Evolutionary conservation across 37 sponge, comb jelly and placozoan species (phyloP).

Genomic region (Hormiphora californensis): DNA sequence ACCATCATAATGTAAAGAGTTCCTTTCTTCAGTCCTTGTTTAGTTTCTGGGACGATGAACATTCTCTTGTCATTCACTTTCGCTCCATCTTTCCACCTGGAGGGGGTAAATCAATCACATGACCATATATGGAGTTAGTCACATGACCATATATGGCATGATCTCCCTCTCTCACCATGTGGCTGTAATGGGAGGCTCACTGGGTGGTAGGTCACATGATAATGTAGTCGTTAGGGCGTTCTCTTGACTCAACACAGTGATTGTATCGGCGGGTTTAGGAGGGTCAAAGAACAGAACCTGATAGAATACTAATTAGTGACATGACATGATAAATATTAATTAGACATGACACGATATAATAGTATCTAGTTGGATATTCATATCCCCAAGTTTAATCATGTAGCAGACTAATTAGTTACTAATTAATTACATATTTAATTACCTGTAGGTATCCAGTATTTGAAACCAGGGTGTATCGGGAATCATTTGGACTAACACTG

Average conservation of each 20-base stretch:
- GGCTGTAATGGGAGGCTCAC: background rate
- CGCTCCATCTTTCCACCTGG: background rate
- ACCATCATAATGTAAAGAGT: conserved; percentile 9
- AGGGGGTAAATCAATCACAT: background rate
- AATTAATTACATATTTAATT: background rate
- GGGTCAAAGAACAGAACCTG: background rate
- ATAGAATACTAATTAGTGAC: no score
- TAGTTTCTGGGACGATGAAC: conserved; percentile 2
- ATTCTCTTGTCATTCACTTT: background rate
- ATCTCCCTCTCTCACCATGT: background rate
- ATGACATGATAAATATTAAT: no score
- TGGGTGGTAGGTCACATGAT: background rate
- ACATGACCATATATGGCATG: background rate
- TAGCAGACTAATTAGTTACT: background rate
- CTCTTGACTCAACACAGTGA: background rate
- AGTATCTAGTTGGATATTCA: background rate
- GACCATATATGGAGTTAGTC: background rate
- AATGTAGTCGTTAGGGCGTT: background rate
- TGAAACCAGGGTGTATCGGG: background rate
- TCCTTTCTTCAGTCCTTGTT: background rate
- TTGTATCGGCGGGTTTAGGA: background rate
- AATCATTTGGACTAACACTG: background rate
- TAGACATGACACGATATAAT: no score
- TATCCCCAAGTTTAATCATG: background rate
- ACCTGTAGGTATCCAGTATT: conserved; percentile 10